Evolutionary conservation across 1,140 invertebrate genomes (phyloP).

Genomic region (Tetraneura akinire): DNA sequence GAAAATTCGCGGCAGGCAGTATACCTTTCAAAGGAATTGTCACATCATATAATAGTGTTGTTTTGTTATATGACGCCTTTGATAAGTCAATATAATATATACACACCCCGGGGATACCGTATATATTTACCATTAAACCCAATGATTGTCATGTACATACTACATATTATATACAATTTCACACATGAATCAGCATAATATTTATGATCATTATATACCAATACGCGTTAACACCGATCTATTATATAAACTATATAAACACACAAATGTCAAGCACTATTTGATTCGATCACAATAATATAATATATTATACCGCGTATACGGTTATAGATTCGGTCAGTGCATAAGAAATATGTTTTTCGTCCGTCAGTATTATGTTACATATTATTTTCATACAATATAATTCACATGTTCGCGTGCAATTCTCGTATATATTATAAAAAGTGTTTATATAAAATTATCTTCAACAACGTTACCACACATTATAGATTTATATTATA

Average conservation of each 20-base stretch:
- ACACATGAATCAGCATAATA: constrained; percentile 4
- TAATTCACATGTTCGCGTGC: too few relatives aligned
- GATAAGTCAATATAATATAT: background rate
- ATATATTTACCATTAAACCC: background rate
- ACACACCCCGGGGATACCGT: constrained; percentile 9
- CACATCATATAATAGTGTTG: background rate
- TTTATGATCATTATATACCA: background rate
- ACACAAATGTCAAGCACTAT: background rate
- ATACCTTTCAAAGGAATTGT: background rate
- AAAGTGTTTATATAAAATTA: too few relatives aligned
- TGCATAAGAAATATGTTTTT: too few relatives aligned
- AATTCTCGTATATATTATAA: too few relatives aligned
- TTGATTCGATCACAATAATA: background rate
- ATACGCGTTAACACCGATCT: constrained; percentile 7
- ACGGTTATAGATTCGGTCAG: too few relatives aligned
- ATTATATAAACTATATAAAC: background rate
- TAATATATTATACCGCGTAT: background rate
- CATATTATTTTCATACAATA: too few relatives aligned
- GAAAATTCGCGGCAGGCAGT: background rate
- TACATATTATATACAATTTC: background rate
- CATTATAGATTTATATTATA: too few relatives aligned
- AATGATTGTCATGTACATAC: background rate
- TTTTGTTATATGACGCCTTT: background rate
- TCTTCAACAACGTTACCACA: too few relatives aligned
- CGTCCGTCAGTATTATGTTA: too few relatives aligned